phyloP scores from a whole-genome alignment of 2,888 invertebrate genomes.

The Drosophila paranaensis region DNA sequence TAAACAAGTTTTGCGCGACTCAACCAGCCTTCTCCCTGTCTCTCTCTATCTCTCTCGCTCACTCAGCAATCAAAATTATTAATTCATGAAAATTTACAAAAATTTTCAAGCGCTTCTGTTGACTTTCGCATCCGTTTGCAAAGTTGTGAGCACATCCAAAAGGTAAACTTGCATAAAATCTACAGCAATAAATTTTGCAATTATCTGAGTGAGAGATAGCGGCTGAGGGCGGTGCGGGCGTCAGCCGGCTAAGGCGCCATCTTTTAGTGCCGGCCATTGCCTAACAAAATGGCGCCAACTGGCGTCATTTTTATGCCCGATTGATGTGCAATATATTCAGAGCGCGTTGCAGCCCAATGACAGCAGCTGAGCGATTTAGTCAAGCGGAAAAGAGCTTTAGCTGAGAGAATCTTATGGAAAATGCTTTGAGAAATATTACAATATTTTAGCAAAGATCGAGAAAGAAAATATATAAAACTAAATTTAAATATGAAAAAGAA shows the following conservation, averaged over 20 bases:
- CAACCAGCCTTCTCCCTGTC: neutral
- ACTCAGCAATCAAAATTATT: conserved; percentile 65
- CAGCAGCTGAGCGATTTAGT: conserved; percentile 10
- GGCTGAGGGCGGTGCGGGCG: no score
- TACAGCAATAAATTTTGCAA: conserved; percentile 56
- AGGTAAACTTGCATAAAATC: conserved; percentile 67
- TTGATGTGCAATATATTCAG: conserved; percentile 68
- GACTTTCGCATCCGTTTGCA: conserved; percentile 37
- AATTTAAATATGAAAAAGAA: neutral
- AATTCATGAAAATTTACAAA: conserved; percentile 58
- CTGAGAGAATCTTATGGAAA: no score
- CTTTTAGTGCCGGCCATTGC: conserved; percentile 52
- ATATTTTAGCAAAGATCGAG: neutral
- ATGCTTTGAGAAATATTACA: no score
- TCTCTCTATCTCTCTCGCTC: neutral
- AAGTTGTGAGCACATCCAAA: conserved; percentile 52
- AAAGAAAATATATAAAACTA: neutral
- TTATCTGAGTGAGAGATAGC: conserved; percentile 31
- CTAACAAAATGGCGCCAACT: conserved; percentile 59
- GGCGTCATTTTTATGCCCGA: conserved; percentile 60
- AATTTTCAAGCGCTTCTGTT: conserved; percentile 44
- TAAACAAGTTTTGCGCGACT: conserved; percentile 47
- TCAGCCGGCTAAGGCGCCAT: conserved; percentile 35
- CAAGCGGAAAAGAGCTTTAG: neutral
- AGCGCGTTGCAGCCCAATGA: conserved; percentile 39